These are phyloP conservation scores for Anser cygnoides DNA, from an alignment of 2,113 vertebrate species.

Conservation along the genomic window DNA sequence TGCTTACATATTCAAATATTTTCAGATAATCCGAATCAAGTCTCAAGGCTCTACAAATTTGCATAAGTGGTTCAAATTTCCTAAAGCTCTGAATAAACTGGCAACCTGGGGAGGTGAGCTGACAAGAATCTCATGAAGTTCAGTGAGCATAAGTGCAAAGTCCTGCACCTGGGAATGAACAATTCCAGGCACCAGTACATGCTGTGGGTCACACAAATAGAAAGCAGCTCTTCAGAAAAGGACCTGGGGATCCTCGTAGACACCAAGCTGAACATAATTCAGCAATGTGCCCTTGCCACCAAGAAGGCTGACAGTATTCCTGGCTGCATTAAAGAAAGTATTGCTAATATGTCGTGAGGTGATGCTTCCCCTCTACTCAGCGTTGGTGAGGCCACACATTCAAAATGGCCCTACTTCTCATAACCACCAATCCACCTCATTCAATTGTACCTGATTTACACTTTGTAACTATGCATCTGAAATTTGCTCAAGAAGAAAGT, in stretches of 20 bases:
- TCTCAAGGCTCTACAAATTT: conserved; percentile 39
- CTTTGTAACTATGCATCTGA: background rate
- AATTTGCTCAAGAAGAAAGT: background rate
- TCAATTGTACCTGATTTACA: background rate
- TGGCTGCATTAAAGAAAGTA: background rate
- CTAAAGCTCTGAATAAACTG: conserved; percentile 28
- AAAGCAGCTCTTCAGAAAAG: background rate
- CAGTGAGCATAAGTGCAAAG: background rate
- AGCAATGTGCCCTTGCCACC: background rate
- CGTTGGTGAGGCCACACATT: background rate
- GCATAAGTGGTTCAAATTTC: conserved; percentile 45
- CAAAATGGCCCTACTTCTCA: background rate
- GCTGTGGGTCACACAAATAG: background rate
- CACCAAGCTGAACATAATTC: background rate
- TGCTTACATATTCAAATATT: conserved; percentile 31
- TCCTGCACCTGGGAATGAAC: background rate
- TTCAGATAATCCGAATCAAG: conserved; percentile 24
- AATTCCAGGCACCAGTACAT: background rate
- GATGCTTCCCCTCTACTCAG: background rate
- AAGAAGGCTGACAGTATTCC: background rate
- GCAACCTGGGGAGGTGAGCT: background rate
- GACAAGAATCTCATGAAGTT: background rate
- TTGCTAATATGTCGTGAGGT: background rate
- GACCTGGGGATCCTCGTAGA: background rate
- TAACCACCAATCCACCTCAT: background rate